These are phyloP conservation scores for Napeogenes inachia DNA, from an alignment of 2,888 invertebrate species.

Conservation along the genomic window DNA sequence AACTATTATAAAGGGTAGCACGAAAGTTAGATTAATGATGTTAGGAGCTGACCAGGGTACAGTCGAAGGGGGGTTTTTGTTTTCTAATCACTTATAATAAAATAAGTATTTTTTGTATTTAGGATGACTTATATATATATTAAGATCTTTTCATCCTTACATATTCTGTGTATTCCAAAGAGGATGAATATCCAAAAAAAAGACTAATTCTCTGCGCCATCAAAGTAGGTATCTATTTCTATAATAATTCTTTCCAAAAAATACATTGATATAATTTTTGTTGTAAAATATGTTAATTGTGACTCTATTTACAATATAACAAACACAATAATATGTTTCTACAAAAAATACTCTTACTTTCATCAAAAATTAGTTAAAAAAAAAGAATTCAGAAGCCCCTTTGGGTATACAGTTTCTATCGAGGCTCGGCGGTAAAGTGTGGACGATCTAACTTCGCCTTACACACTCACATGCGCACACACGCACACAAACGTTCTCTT, in stretches of 20 bases:
- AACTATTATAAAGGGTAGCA: conserved; percentile 79
- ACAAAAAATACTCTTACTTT: neutral
- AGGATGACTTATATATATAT: neutral
- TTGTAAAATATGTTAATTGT: too few species aligned
- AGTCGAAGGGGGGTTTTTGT: conserved; percentile 33
- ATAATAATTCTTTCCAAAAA: too few species aligned
- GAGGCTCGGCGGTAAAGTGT: conserved; percentile 76
- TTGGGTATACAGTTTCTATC: conserved; percentile 63
- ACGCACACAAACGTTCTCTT: conserved; percentile 39
- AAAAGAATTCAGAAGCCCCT: conserved; percentile 30
- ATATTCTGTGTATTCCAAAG: too few species aligned
- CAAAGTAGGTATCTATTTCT: too few species aligned
- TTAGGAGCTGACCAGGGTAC: conserved; percentile 74
- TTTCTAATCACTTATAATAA: conserved; percentile 24
- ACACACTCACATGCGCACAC: conserved; percentile 50
- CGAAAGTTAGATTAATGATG: conserved; percentile 79
- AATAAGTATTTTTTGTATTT: conserved; percentile 2
- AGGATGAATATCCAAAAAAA: too few species aligned
- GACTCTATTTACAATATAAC: neutral
- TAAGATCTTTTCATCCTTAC: too few species aligned
- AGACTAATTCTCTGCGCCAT: too few species aligned
- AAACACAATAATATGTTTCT: neutral
- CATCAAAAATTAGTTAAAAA: neutral
- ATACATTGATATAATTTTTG: too few species aligned
- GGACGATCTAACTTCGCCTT: conserved; percentile 77